Evolutionary conservation across 2,113 vertebrate species (phyloP), one percentile per base, ranked within the genome.

Genomic region (Seriola quinqueradiata): DNA sequence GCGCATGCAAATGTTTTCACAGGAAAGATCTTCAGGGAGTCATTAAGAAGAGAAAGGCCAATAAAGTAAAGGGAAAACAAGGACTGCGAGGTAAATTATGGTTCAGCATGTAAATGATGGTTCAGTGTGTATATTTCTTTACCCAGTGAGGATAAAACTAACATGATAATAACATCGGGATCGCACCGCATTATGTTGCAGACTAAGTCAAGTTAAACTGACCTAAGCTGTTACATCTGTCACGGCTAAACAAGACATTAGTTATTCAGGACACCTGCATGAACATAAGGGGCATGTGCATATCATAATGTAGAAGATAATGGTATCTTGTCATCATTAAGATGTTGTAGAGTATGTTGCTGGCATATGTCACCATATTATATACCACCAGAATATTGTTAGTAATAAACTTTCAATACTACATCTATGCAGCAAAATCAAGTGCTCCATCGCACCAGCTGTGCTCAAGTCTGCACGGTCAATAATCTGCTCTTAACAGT

Each of bases 61-160:
- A 81, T 88, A 84, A 90, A 81, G 83, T 77, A 82, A 87, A 89
- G 38, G 21, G 65, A 86, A 90, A 87, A 91, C 75, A 87, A 81
- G 75, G 58, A 76, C 42, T 78, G 52, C 14, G 21, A 82, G 65
- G 55, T 70, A 77, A 91, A 87, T 82, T 60, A 60, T 25, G 36
- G 55, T 50, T 59, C 14, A 6, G 60, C 57, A 21, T 76, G 69
- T 67, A 77, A 90, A 84, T 67, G 25, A 77, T 55, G 42, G 36
- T 64, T 77, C 54, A 36, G 40, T 69, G 38, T 60, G 75, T 71
- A 55, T 32, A 61, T 76, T 86, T 82, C 44, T 28, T 60, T 2
- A 74, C 8, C 60, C 16, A 52, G 65, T 46, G 63, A 76, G 80
- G 70, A 88, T 76, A 72, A 70, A 81, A 82, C 58, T 28, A 75